Evolutionary conservation across 2,888 invertebrate species (phyloP).

Genomic region (Gisinianus flammeolus): DNA sequence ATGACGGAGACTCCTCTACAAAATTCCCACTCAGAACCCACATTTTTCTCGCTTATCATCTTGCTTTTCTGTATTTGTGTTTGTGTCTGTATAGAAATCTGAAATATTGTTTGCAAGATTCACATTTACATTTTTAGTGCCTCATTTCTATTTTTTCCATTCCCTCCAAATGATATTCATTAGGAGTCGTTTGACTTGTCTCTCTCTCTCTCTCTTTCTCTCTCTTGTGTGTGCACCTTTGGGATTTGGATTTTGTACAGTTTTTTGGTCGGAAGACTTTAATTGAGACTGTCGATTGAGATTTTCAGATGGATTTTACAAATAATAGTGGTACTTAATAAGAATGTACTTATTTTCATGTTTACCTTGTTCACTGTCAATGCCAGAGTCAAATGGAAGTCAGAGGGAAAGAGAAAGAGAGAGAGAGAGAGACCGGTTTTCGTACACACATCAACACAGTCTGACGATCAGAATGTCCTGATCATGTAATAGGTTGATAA

Average conservation of each 20-base stretch:
- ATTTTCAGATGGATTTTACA: background rate
- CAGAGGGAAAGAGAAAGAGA: too few relatives aligned
- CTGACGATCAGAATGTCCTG: background rate
- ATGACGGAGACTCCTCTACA: too few relatives aligned
- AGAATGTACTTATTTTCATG: conserved; percentile 20
- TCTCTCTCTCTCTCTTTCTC: background rate
- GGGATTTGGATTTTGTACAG: background rate
- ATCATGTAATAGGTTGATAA: background rate
- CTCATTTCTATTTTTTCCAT: too few relatives aligned
- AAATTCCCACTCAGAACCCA: too few relatives aligned
- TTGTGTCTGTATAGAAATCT: too few relatives aligned
- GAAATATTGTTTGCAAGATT: too few relatives aligned
- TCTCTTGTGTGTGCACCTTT: background rate
- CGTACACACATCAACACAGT: background rate
- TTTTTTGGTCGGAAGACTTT: background rate
- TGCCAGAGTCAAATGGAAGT: too few relatives aligned
- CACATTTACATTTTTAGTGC: too few relatives aligned
- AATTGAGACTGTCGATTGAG: background rate
- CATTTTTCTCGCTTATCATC: too few relatives aligned
- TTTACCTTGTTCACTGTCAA: conserved; percentile 28
- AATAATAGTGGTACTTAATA: background rate
- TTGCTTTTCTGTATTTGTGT: too few relatives aligned
- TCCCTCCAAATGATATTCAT: too few relatives aligned
- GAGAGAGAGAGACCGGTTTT: conserved; percentile 19
- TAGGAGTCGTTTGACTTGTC: background rate